A percentile compares a stretch with the other conserved stretches of the same genome.
phyloP scores from a whole-genome alignment of 2,888 invertebrate genomes.

The Orthosia cruda region DNA sequence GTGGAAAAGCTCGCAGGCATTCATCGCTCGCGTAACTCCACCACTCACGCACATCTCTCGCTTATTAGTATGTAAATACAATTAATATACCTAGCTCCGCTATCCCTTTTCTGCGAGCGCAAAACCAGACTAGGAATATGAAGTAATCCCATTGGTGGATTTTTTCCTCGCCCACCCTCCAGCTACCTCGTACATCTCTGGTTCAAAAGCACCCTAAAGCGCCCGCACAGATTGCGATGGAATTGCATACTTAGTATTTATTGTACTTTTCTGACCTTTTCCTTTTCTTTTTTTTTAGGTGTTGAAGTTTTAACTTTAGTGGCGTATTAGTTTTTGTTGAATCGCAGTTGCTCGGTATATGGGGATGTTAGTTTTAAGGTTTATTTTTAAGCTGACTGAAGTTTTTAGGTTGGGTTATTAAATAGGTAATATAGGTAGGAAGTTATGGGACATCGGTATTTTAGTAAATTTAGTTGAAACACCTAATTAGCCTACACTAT shows the following conservation, averaged over 20 bases:
- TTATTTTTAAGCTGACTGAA: not conserved
- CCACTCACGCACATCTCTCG: too few relatives aligned
- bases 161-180: not conserved
- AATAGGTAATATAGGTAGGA: too few relatives aligned
- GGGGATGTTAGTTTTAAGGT: slow-evolving; percentile 23
- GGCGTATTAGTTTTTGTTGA: slow-evolving; percentile 41
- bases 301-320: slow-evolving; percentile 41
- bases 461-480: not conserved
- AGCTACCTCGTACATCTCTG: not conserved
- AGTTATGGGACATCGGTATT: too few relatives aligned
- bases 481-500: too few relatives aligned
- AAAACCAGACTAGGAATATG: too few relatives aligned
- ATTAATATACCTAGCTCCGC: too few relatives aligned
- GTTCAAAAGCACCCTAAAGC: not conserved
- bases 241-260: slow-evolving; percentile 62
- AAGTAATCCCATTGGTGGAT: not conserved
- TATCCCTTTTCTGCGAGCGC: too few relatives aligned
- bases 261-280: slow-evolving; percentile 36
- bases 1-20: too few relatives aligned
- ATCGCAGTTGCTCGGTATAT: slow-evolving; percentile 21
- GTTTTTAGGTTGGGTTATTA: not conserved
- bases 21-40: too few relatives aligned
- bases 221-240: slow-evolving; percentile 23
- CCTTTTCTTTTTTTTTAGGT: too few relatives aligned
- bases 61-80: too few relatives aligned